A percentile compares a stretch with the other conserved stretches of the same genome.
Conservation (phyloP, 2,113 vertebrate species). For the Serinus canaria region DNA sequence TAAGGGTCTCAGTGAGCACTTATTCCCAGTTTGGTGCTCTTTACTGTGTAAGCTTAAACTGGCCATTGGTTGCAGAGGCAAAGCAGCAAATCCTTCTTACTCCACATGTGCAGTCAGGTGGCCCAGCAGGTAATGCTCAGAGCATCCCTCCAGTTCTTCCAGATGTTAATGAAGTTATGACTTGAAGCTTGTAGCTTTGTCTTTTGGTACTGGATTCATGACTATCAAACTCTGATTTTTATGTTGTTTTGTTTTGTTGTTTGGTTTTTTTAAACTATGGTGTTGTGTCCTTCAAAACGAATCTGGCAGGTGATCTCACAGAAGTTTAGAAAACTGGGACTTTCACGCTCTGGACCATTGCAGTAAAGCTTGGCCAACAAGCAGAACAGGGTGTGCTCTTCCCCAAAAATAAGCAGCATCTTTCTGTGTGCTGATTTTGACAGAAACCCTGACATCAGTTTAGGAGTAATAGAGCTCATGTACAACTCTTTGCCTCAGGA, state of each 20-base stretch:
- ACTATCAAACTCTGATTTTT: background rate
- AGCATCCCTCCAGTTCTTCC: background rate
- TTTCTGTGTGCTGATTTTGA: background rate
- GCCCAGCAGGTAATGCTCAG: background rate
- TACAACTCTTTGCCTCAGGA: constrained; percentile 16
- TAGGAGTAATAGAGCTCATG: background rate
- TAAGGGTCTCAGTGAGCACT: background rate
- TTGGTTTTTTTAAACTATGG: background rate
- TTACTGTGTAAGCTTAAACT: background rate
- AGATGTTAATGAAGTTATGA: background rate
- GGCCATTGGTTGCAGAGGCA: background rate
- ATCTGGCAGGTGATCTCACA: background rate
- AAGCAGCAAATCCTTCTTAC: background rate
- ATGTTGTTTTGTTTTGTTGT: background rate
- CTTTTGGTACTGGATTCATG: background rate
- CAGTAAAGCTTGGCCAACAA: background rate
- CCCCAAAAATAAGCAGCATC: background rate
- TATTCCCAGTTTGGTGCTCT: fast-evolving
- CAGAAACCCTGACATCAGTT: background rate
- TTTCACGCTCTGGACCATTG: background rate
- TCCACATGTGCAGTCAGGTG: background rate
- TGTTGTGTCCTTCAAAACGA: background rate
- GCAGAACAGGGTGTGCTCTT: background rate
- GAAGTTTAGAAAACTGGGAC: background rate
- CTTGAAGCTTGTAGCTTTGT: background rate